Conservation (phyloP, 2,888 invertebrate genomes). For the Standfussiana lucernea region DNA sequence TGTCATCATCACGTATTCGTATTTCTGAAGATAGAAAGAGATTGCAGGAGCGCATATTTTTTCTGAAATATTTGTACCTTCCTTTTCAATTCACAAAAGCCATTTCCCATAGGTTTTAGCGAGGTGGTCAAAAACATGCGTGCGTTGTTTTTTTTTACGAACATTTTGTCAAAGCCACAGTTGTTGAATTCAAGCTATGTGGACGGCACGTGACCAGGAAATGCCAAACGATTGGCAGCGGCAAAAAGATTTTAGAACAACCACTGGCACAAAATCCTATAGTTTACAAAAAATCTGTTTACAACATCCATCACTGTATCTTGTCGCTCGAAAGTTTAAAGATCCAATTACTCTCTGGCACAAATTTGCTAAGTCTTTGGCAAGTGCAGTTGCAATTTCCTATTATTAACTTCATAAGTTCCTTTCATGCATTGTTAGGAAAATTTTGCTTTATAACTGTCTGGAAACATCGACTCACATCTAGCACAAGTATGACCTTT, state of each 20-base stretch:
- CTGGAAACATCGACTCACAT: neutral
- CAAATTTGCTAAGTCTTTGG: neutral
- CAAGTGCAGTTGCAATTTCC: neutral
- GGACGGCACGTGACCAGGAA: no score
- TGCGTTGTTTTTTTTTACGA: neutral
- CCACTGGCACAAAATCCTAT: neutral
- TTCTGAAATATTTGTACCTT: neutral
- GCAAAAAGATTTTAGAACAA: neutral
- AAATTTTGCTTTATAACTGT: neutral
- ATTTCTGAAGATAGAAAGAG: neutral
- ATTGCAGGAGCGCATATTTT: no score
- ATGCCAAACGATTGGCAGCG: neutral
- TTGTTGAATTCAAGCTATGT: neutral
- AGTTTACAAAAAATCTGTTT: neutral
- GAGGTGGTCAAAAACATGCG: neutral
- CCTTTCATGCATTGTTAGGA: neutral
- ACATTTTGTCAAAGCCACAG: neutral
- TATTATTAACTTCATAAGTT: neutral
- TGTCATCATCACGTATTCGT: neutral
- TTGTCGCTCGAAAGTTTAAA: neutral
- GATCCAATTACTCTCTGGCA: conserved; percentile 2
- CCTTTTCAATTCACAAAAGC: neutral
- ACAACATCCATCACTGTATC: no score
- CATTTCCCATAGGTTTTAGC: neutral
- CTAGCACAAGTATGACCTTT: neutral